Base-by-base conservation (phyloP, 1,140 invertebrate species). In the Scaptomyza pallida region DNA sequence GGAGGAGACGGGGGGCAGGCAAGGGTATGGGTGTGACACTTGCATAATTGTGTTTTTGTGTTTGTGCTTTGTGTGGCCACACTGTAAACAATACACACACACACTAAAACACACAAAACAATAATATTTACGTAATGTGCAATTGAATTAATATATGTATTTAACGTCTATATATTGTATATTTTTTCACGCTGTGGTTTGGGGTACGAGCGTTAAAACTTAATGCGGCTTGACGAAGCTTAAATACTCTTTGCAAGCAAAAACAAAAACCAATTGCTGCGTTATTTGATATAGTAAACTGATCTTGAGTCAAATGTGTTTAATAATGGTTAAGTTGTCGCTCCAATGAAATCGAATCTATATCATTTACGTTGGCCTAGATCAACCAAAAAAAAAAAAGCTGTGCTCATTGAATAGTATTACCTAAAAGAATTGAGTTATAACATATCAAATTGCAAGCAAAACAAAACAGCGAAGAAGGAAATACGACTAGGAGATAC, bases 81-180 rank as follows among this genome's bases (percentile, higher is more conserved):
- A 81, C 60, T 82, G 82, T 88, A 72, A 76, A 37, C 82, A 72
- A n/a, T 37, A 37, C 33, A 37, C 12, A 37, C 2, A 26, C 23
- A 3, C 23, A 26, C 5, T n/a, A n/a, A 26, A 0, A 1, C 23
- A 37, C 4, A 30, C 26, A 30, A 30, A n/a, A n/a, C n/a, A n/a
- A 30, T 30, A 9, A 6, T 30, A 88, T 88, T 82, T 72, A 72
- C 60, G 61, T 71, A 71, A 83, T 72, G 79, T 75, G 82, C 86
- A 86, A 88, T 88, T 88, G 71, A 82, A 89, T 85, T 85, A 89
- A 86, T 89, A 80, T 89, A 61, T 70, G n/a, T n/a, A n/a, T n/a
- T n/a, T 86, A 69, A 75, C 51, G 51, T 26, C 23, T n/a, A n/a
- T n/a, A 26, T 26, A 5, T 4, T 21, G 43, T 64, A 2, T 35